Evolutionary conservation across 1,140 invertebrate genomes (phyloP).

Genomic region (Xylocopa sonorina): DNA sequence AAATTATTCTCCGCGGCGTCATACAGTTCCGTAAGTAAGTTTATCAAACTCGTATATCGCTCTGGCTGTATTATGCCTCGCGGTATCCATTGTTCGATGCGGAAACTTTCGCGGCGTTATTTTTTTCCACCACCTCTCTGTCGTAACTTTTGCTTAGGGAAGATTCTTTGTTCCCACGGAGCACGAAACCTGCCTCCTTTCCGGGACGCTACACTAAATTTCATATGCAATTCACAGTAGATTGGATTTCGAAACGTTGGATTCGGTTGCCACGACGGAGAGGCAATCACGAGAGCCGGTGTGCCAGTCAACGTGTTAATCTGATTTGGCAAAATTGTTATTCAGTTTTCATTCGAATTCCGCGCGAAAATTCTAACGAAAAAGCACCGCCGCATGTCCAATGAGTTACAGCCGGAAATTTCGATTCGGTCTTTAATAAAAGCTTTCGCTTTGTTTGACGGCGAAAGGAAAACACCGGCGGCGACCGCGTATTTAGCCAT

Average conservation of each 20-base stretch:
- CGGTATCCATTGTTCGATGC: background rate
- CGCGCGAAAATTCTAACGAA: background rate
- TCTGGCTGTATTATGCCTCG: background rate
- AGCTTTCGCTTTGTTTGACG: conserved; percentile 13
- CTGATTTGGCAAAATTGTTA: conserved; percentile 51
- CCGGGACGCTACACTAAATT: background rate
- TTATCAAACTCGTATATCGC: conserved; percentile 15
- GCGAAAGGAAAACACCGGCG: background rate
- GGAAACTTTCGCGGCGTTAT: background rate
- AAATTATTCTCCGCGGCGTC: conserved; percentile 13
- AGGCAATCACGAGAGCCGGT: conserved; percentile 27
- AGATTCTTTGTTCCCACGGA: background rate
- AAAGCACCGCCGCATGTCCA: background rate
- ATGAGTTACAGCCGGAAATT: conserved; percentile 21
- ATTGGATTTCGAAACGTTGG: conserved; percentile 41
- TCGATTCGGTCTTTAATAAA: conserved; percentile 33
- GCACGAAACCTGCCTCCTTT: background rate
- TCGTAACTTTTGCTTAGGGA: background rate
- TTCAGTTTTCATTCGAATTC: conserved; percentile 39
- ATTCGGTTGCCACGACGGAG: background rate
- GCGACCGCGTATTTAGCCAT: conserved; percentile 15
- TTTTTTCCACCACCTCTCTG: background rate
- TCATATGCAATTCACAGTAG: conserved; percentile 39
- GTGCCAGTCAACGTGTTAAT: conserved; percentile 38
- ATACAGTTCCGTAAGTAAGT: background rate